Conservation (phyloP, 2,888 invertebrate genomes). For the Rhabditoides inermis region DNA sequence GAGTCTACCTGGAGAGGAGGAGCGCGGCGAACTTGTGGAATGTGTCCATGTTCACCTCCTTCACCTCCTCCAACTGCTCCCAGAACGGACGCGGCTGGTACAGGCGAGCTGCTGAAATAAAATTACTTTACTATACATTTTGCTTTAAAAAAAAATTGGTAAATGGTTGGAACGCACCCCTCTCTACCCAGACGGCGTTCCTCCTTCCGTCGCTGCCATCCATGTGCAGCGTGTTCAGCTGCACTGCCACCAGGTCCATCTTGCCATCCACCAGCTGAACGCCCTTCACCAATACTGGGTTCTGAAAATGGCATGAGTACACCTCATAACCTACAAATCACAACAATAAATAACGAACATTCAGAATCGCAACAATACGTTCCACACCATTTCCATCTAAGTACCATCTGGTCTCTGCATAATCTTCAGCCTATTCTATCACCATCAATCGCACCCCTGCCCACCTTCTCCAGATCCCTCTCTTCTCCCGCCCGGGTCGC, state of each 20-base stretch:
- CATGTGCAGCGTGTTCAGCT: conserved; percentile 55
- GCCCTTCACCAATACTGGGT: conserved; percentile 27
- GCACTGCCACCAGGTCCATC: conserved; percentile 45
- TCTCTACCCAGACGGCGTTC: conserved; percentile 47
- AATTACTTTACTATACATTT: not conserved
- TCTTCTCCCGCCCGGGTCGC: conserved; percentile 16
- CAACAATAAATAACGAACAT: not conserved
- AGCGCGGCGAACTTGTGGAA: conserved; percentile 40
- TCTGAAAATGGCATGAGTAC: conserved; percentile 9
- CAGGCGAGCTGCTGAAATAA: conserved; percentile 31
- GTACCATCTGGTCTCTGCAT: too few relatives aligned
- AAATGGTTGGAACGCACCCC: conserved; percentile 29
- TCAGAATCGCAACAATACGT: too few relatives aligned
- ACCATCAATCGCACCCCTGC: too few relatives aligned
- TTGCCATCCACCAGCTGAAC: conserved; percentile 46
- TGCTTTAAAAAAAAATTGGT: not conserved
- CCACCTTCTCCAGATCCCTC: not conserved
- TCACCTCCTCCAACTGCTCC: conserved; percentile 37
- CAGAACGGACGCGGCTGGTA: conserved; percentile 43
- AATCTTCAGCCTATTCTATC: too few relatives aligned
- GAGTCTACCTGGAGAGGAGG: conserved; percentile 13
- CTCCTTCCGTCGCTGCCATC: conserved; percentile 28
- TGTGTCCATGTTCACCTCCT: conserved; percentile 42
- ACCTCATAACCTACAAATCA: not conserved
- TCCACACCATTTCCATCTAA: too few relatives aligned